These are phyloP conservation scores for Actenoides lindsayi DNA, from an alignment of 2,113 vertebrate species.

Conservation along the genomic window DNA sequence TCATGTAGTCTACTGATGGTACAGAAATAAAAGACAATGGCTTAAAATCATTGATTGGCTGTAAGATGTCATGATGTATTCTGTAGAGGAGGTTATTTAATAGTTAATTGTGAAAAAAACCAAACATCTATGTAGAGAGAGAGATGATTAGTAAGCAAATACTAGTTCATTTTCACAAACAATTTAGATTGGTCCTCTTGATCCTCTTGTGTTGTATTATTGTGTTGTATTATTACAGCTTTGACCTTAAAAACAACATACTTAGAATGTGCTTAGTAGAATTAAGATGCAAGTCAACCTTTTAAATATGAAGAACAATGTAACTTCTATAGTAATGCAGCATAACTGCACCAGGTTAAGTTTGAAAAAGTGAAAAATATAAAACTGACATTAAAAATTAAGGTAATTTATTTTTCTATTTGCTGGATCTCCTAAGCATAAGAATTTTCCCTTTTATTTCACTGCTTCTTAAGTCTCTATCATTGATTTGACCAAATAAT, in stretches of 20 bases:
- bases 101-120: not conserved
- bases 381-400: not conserved
- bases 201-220: not conserved
- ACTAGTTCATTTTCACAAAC: not conserved
- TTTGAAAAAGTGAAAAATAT: not conserved
- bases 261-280: not conserved
- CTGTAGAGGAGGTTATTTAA: not conserved
- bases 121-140: not conserved
- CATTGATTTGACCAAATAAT: not conserved
- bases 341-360: not conserved
- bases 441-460: not conserved
- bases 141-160: not conserved
- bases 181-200: not conserved
- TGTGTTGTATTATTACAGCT: not conserved
- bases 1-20: no score
- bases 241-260: not conserved
- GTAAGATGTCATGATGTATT: not conserved
- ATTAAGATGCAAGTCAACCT: not conserved
- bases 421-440: not conserved
- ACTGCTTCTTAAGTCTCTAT: not conserved
- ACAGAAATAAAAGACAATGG: no score
- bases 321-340: not conserved
- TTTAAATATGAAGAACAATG: not conserved
- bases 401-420: not conserved
- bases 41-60: not conserved